Evolutionary conservation across 2,113 vertebrate species (phyloP).

Genomic region (Butastur rufipennis): DNA sequence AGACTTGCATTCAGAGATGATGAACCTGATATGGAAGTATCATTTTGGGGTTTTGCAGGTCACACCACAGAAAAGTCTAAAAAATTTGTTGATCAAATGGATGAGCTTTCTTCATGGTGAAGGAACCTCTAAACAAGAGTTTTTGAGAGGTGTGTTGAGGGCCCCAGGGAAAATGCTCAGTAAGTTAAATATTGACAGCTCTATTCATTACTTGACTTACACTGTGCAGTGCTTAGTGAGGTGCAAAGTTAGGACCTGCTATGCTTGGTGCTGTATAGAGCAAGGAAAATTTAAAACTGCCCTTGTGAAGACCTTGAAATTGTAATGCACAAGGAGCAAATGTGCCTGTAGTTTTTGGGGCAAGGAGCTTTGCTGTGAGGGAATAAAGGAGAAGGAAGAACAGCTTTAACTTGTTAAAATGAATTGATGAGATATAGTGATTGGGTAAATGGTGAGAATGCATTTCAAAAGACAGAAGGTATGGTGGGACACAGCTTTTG

Average conservation of each 20-base stretch:
- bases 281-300: neutral
- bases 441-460: neutral
- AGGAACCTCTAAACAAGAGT: neutral
- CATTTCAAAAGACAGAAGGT: neutral
- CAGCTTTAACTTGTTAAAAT: neutral
- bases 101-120: neutral
- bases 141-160: neutral
- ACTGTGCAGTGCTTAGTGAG: neutral
- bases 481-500: neutral
- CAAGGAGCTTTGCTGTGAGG: neutral
- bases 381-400: neutral
- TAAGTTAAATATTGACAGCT: constrained; percentile 21
- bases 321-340: neutral
- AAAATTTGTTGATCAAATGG: neutral
- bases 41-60: neutral
- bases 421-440: neutral
- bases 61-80: neutral
- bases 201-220: neutral
- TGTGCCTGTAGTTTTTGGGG: neutral
- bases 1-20: neutral
- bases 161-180: neutral
- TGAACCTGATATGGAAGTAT: neutral
- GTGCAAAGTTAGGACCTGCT: neutral
- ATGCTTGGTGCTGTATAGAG: neutral
- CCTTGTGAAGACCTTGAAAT: neutral